phyloP scores from a whole-genome alignment of 2,888 invertebrate species.

The Drosophila neotestacea region DNA sequence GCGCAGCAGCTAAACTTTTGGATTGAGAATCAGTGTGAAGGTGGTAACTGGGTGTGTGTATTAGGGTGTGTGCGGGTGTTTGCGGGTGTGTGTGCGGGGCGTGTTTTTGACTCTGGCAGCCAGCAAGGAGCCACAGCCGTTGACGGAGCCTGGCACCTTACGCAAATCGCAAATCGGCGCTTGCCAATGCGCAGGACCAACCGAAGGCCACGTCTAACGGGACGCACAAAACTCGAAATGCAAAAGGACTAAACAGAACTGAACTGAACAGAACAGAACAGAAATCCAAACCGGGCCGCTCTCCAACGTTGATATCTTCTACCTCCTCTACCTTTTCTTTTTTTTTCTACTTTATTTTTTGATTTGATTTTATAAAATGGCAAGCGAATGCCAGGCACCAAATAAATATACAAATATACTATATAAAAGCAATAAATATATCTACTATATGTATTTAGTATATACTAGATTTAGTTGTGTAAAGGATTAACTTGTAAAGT shows the following conservation, averaged over 20 bases:
- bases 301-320: slow-evolving; percentile 9
- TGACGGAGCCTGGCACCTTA: slow-evolving; percentile 70
- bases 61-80: slow-evolving; percentile 2
- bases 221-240: slow-evolving; percentile 37
- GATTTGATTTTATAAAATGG: slow-evolving; percentile 26
- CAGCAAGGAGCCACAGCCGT: slow-evolving; percentile 52
- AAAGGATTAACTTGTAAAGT: slow-evolving; percentile 79
- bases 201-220: slow-evolving; percentile 62
- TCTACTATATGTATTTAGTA: slow-evolving; percentile 1
- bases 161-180: slow-evolving; percentile 78
- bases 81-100: slow-evolving; percentile 10
- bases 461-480: slow-evolving; percentile 40
- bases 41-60: slow-evolving; percentile 30
- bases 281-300: slow-evolving; percentile 9
- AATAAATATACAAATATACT: slow-evolving; percentile 19
- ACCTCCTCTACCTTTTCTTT: neutral
- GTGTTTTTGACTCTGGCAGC: slow-evolving; percentile 47
- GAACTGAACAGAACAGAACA: neutral
- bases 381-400: slow-evolving; percentile 19
- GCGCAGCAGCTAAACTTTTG: slow-evolving; percentile 67
- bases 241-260: slow-evolving; percentile 20
- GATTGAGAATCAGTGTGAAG: slow-evolving; percentile 64
- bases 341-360: slow-evolving; percentile 7
- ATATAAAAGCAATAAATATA: neutral
- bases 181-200: slow-evolving; percentile 73